Conservation (phyloP, 2,888 invertebrate genomes). For the Sminthurides aquaticus region DNA sequence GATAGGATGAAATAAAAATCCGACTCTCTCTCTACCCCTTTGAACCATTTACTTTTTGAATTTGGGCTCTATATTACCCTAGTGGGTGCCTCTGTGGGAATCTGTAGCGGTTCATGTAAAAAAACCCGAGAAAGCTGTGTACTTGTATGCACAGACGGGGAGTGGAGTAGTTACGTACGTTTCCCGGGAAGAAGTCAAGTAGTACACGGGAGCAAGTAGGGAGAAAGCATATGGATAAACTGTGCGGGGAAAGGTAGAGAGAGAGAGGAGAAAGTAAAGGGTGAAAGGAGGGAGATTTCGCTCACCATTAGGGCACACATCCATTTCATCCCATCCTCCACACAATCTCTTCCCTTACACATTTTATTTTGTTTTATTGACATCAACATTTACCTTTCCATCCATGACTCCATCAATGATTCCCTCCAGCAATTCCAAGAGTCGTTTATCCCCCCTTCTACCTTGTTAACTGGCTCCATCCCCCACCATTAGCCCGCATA, state of each 20-base stretch:
- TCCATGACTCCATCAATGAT: neutral
- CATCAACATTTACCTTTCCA: conserved; percentile 8
- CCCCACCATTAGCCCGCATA: neutral
- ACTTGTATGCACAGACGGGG: no score
- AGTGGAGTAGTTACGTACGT: no score
- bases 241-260: neutral
- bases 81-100: neutral
- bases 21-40: neutral
- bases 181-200: no score
- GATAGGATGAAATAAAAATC: conserved; percentile 21
- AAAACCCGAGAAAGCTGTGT: no score
- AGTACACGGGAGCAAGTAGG: no score
- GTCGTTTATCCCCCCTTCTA: neutral
- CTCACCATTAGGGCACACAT: neutral
- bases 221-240: neutral
- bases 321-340: neutral
- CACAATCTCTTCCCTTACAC: neutral
- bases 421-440: neutral
- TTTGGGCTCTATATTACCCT: neutral
- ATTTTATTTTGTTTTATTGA: conserved; percentile 10
- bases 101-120: neutral
- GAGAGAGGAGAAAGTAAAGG: neutral
- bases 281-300: neutral
- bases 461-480: conserved; percentile 6
- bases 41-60: neutral